These are phyloP conservation scores for Atherix ibis DNA, from an alignment of 2,888 invertebrate species.

Conservation along the genomic window DNA sequence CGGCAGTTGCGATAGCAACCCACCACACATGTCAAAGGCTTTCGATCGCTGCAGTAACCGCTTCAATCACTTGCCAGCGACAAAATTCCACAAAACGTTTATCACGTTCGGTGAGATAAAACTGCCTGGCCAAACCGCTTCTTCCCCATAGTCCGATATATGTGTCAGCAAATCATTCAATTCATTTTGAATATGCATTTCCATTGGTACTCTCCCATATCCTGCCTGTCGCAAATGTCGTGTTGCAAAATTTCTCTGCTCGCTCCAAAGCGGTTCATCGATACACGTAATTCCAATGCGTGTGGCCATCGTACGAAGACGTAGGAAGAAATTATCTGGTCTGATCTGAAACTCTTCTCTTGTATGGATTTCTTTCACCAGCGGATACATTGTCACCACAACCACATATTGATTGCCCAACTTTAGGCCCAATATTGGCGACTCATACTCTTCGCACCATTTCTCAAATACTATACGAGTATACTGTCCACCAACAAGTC, in stretches of 20 bases:
- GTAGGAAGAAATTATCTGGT: conserved; percentile 48
- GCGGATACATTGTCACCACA: conserved; percentile 37
- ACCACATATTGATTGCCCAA: conserved; percentile 38
- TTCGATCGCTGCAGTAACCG: conserved; percentile 35
- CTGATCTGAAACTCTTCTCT: conserved; percentile 45
- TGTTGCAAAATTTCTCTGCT: conserved; percentile 39
- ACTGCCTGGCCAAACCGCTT: conserved; percentile 24
- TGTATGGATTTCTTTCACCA: conserved; percentile 37
- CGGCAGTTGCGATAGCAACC: conserved; percentile 41
- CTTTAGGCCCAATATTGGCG: conserved; percentile 40
- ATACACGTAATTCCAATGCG: conserved; percentile 39
- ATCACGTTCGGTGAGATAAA: conserved; percentile 41
- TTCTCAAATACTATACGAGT: conserved; percentile 37
- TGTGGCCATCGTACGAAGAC: conserved; percentile 47
- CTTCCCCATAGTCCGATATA: conserved; percentile 16
- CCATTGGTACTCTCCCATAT: conserved; percentile 39
- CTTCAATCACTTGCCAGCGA: conserved; percentile 36
- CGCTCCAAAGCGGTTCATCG: conserved; percentile 41
- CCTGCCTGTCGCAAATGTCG: conserved; percentile 38
- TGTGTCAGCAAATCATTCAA: conserved; percentile 29
- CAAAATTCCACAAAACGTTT: conserved; percentile 48
- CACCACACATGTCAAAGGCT: conserved; percentile 42
- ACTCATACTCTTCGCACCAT: conserved; percentile 34
- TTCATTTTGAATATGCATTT: conserved; percentile 39
- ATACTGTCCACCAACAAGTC: conserved; percentile 36